Evolutionary conservation across 2,113 vertebrate genomes (phyloP).

Genomic region (Ptychochromis oligacanthus): DNA sequence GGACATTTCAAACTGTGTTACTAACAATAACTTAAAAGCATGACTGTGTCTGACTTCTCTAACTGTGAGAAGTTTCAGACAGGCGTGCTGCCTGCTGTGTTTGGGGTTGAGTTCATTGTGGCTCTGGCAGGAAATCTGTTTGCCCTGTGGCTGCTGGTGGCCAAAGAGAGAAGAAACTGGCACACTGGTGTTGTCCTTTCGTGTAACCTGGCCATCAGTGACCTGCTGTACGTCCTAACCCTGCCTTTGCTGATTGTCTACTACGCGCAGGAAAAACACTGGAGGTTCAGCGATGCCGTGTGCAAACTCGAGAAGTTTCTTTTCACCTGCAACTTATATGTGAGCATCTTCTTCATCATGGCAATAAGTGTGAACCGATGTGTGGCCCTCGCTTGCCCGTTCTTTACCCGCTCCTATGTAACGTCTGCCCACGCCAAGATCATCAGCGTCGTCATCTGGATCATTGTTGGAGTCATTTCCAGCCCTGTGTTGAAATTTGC

Average conservation of each 20-base stretch:
- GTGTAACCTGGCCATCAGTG: slow-evolving; percentile 83
- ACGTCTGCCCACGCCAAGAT: slow-evolving; percentile 72
- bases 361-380: slow-evolving; percentile 86
- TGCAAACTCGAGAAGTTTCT: slow-evolving; percentile 85
- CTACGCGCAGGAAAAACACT: slow-evolving; percentile 71
- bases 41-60: slow-evolving; percentile 8
- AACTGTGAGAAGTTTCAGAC: slow-evolving; percentile 46
- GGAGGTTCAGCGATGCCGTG: slow-evolving; percentile 66
- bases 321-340: slow-evolving; percentile 85
- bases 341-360: slow-evolving; percentile 83
- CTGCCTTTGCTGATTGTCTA: slow-evolving; percentile 81
- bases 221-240: slow-evolving; percentile 82
- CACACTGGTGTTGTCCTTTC: slow-evolving; percentile 81
- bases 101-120: slow-evolving; percentile 69
- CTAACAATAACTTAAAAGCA: neutral
- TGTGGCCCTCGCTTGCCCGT: slow-evolving; percentile 81
- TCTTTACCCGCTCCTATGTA: slow-evolving; percentile 72
- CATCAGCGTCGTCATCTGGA: slow-evolving; percentile 73
- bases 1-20: neutral
- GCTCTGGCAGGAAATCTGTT: slow-evolving; percentile 76
- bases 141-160: slow-evolving; percentile 74
- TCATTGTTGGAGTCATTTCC: slow-evolving; percentile 67
- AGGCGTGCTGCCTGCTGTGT: slow-evolving; percentile 66
- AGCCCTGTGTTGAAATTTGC: slow-evolving; percentile 79
- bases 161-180: slow-evolving; percentile 74